A percentile compares a stretch with the other conserved stretches of the same genome.
These are phyloP conservation scores for Syndactyla subalaris DNA, from an alignment of 2,797 vertebrate species.

Conservation along the genomic window DNA sequence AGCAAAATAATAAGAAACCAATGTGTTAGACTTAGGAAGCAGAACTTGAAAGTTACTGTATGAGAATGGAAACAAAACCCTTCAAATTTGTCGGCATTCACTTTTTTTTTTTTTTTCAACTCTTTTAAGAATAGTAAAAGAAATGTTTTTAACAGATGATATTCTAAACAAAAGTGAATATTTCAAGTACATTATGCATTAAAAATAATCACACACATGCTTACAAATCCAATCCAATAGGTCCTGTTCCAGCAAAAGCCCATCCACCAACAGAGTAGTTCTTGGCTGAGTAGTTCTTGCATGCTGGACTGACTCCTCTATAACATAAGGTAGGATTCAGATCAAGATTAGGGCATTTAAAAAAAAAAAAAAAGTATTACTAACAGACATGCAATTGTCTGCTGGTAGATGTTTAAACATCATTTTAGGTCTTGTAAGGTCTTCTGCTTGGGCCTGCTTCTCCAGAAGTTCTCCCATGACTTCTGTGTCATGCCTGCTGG, in stretches of 20 bases:
- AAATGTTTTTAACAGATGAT: background rate
- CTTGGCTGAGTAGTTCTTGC: background rate
- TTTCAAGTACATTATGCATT: background rate
- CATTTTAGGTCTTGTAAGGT: background rate
- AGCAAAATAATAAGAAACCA: background rate
- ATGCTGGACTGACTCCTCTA: background rate
- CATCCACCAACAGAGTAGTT: background rate
- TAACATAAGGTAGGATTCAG: background rate
- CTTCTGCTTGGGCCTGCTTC: background rate
- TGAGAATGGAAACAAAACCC: background rate
- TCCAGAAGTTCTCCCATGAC: background rate
- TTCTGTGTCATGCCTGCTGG: background rate
- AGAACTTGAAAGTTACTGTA: background rate
- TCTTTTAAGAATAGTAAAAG: background rate
- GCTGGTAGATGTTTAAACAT: background rate
- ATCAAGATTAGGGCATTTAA: background rate
- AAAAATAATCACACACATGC: background rate
- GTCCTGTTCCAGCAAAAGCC: background rate
- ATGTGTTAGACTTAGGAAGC: background rate
- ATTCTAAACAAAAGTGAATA: background rate
- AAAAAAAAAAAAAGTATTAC: background rate
- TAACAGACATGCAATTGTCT: background rate
- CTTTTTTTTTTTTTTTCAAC: background rate
- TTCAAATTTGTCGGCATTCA: background rate
- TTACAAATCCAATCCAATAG: background rate